A percentile compares a stretch with the other conserved stretches of the same genome.
These are phyloP conservation scores for Corythornis madagascariensis DNA, from an alignment of 2,113 vertebrate genomes.

Conservation along the genomic window DNA sequence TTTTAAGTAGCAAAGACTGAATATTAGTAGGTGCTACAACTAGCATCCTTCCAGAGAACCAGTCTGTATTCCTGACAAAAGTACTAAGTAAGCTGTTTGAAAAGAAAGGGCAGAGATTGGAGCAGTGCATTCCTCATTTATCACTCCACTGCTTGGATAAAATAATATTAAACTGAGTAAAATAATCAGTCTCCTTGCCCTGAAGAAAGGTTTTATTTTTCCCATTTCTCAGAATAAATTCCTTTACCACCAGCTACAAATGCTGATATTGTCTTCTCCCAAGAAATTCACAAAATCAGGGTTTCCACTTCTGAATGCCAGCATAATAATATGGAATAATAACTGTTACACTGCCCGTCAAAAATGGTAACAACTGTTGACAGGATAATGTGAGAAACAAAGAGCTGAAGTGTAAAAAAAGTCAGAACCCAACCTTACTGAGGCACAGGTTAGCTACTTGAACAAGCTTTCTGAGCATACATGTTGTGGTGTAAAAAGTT, in stretches of 20 bases:
- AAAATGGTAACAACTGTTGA: neutral
- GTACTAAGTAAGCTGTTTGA: neutral
- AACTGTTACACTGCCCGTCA: neutral
- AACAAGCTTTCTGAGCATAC: neutral
- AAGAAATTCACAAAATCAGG: neutral
- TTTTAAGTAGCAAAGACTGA: constrained; percentile 11
- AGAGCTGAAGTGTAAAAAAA: neutral
- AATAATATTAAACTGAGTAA: constrained; percentile 17
- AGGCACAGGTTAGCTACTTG: neutral
- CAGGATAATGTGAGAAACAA: neutral
- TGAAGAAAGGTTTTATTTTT: constrained; percentile 19
- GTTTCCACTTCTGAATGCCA: neutral
- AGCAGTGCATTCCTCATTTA: neutral
- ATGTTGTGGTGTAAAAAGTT: neutral
- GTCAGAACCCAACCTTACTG: neutral
- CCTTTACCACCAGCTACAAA: neutral
- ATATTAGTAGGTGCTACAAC: neutral
- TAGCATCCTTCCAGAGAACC: neutral
- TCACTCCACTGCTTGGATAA: neutral
- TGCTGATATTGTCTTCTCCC: neutral
- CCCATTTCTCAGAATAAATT: neutral
- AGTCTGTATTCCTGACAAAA: neutral
- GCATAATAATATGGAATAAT: neutral
- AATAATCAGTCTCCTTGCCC: constrained; percentile 2
- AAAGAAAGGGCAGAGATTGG: neutral